Conservation (phyloP, 1,140 invertebrate species). For the Lasaia peninsularis region DNA sequence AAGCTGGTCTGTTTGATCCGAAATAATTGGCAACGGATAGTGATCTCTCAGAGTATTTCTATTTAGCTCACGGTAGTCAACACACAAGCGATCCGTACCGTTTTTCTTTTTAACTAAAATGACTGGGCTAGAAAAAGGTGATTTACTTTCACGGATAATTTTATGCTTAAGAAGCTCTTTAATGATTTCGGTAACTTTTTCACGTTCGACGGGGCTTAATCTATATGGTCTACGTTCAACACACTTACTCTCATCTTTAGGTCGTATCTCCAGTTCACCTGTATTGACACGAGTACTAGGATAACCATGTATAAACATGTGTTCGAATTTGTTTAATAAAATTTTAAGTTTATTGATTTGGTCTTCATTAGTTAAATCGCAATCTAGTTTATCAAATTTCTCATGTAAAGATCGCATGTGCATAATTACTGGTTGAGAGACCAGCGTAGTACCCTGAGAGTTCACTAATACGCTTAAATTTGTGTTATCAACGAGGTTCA, state of each 20-base stretch:
- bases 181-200: constrained; percentile 17
- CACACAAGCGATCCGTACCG: background rate
- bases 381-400: constrained; percentile 20
- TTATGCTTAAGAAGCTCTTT: constrained; percentile 25
- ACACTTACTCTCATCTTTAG: constrained; percentile 20
- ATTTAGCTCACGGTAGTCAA: constrained; percentile 7
- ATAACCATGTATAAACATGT: constrained; percentile 33
- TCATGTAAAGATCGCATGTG: constrained; percentile 17
- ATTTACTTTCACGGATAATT: constrained; percentile 36
- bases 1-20: constrained; percentile 8
- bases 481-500: background rate
- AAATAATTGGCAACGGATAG: constrained; percentile 2
- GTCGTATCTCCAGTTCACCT: constrained; percentile 15
- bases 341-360: constrained; percentile 23
- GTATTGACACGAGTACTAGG: constrained; percentile 17
- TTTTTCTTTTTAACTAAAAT: constrained; percentile 11
- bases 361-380: constrained; percentile 25
- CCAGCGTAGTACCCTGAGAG: background rate
- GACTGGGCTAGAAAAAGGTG: constrained; percentile 4
- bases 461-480: constrained; percentile 1
- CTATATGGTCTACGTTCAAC: constrained; percentile 24
- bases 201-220: constrained; percentile 10
- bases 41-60: constrained; percentile 1
- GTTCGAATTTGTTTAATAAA: constrained; percentile 29
- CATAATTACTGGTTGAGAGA: background rate